These are phyloP conservation scores for Ariolimax columbianus DNA, from an alignment of 2,888 invertebrate species.

Conservation along the genomic window DNA sequence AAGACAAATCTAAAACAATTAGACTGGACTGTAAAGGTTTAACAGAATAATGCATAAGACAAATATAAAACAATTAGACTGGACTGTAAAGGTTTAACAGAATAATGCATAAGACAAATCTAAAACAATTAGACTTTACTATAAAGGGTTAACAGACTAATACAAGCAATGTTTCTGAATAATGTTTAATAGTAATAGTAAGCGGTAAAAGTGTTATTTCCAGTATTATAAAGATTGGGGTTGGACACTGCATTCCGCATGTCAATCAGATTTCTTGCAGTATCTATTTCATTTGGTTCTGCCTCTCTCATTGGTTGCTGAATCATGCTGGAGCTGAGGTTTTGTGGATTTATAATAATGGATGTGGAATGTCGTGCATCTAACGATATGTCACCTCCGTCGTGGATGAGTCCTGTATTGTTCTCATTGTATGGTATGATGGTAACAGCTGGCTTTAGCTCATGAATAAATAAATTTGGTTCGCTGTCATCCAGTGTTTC, in stretches of 20 bases:
- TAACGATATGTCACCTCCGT: background rate
- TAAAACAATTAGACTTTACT: too few species aligned
- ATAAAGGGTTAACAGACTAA: too few species aligned
- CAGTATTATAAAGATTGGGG: conserved; percentile 16
- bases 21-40: too few species aligned
- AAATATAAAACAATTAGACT: too few species aligned
- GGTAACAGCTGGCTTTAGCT: conserved; percentile 24
- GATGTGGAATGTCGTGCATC: too few species aligned
- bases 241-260: conserved; percentile 6
- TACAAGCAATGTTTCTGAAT: too few species aligned
- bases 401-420: conserved; percentile 2
- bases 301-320: background rate
- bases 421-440: conserved; percentile 13
- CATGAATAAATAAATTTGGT: conserved; percentile 21
- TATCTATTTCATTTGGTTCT: background rate
- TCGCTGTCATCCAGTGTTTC: background rate
- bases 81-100: too few species aligned
- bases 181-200: conserved; percentile 35
- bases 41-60: too few species aligned
- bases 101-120: too few species aligned
- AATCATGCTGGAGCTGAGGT: background rate
- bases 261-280: conserved; percentile 25
- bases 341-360: conserved; percentile 4
- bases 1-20: too few species aligned
- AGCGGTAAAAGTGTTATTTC: conserved; percentile 21